Percentiles rank a stretch among this genome's conserved stretches.
Conservation (phyloP, 2,113 vertebrate species). For the Gnathochromis pfefferi region DNA sequence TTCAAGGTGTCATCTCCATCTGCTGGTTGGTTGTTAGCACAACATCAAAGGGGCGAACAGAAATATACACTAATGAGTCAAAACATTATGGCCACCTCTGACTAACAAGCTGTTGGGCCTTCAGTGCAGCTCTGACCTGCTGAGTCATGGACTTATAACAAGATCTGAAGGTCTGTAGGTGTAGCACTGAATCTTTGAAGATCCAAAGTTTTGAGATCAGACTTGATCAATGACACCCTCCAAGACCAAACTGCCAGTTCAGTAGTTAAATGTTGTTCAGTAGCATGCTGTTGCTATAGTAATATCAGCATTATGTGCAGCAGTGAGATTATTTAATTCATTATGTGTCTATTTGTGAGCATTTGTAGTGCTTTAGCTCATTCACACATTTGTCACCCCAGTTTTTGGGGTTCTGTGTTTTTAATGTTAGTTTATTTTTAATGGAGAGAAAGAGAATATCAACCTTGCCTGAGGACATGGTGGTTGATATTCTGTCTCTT, state of each 20-base stretch:
- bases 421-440: neutral
- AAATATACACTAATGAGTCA: neutral
- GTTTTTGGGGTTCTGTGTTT: neutral
- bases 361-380: neutral
- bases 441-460: neutral
- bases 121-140: neutral
- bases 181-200: neutral
- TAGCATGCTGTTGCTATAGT: neutral
- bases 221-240: neutral
- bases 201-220: neutral
- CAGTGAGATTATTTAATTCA: neutral
- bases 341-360: neutral
- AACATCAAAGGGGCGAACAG: neutral
- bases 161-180: neutral
- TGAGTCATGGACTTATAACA: neutral
- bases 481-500: neutral
- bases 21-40: conserved; percentile 17
- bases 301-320: neutral
- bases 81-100: neutral
- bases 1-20: conserved; percentile 17
- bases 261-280: neutral
- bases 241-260: neutral
- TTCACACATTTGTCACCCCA: neutral
- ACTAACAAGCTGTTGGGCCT: neutral
- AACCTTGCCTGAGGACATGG: neutral